These are phyloP conservation scores for Tachypleus tridentatus DNA, from an alignment of 1,140 invertebrate species.

Conservation along the genomic window DNA sequence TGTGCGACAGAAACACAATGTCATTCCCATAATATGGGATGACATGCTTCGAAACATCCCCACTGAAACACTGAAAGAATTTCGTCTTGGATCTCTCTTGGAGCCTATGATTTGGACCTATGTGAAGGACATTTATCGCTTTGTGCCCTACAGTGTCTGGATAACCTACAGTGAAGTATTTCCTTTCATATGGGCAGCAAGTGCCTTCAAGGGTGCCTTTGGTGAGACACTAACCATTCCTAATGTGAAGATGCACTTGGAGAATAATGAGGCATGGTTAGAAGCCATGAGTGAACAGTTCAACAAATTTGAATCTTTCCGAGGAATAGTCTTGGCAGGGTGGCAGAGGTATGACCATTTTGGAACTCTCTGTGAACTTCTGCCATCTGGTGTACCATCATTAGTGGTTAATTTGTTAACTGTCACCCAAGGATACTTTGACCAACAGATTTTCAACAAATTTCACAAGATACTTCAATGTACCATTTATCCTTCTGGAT, in stretches of 20 bases:
- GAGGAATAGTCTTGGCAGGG: slow-evolving; percentile 50
- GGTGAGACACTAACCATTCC: slow-evolving; percentile 58
- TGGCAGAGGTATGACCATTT: slow-evolving; percentile 85
- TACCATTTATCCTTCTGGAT: slow-evolving; percentile 22
- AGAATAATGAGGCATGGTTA: slow-evolving; percentile 60
- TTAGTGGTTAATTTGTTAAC: slow-evolving; percentile 50
- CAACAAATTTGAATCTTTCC: slow-evolving; percentile 43
- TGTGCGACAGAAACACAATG: slow-evolving; percentile 33
- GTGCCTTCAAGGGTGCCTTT: slow-evolving; percentile 72
- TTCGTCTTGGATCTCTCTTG: slow-evolving; percentile 54
- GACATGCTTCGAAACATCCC: slow-evolving; percentile 73
- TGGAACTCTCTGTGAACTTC: slow-evolving; percentile 77
- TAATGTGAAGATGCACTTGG: slow-evolving; percentile 47
- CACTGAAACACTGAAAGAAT: slow-evolving; percentile 34
- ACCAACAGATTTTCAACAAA: slow-evolving; percentile 37
- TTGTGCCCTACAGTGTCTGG: slow-evolving; percentile 50
- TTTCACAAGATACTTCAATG: slow-evolving; percentile 46
- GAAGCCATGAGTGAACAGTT: slow-evolving; percentile 45
- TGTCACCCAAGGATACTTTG: slow-evolving; percentile 47
- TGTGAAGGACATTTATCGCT: slow-evolving; percentile 44
- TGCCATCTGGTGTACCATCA: slow-evolving; percentile 64
- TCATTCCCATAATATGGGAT: slow-evolving; percentile 76
- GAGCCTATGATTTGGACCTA: slow-evolving; percentile 68
- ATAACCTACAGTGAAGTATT: slow-evolving; percentile 70
- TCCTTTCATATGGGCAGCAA: slow-evolving; percentile 78